A percentile compares a stretch with the other conserved stretches of the same genome.
Evolutionary conservation across 2,797 vertebrate species (phyloP).

Genomic region (Vipera ursinii): DNA sequence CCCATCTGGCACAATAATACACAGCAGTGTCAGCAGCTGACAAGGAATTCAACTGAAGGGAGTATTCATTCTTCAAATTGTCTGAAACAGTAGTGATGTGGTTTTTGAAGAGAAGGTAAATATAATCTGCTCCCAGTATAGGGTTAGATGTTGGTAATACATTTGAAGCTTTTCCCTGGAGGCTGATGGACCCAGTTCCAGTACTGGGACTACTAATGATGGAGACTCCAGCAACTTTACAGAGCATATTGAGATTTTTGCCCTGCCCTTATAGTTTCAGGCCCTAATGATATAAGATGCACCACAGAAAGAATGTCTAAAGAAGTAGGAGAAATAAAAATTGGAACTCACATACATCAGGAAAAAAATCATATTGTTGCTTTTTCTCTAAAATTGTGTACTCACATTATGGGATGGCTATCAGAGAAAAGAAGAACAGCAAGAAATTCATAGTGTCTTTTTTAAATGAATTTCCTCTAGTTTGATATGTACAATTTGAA

Average conservation of each 20-base stretch:
- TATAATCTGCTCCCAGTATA: fast-evolving
- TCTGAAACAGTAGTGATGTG: background rate
- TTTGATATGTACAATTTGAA: no score
- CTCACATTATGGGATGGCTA: no score
- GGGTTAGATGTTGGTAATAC: background rate
- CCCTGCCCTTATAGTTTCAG: background rate
- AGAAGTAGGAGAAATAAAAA: background rate
- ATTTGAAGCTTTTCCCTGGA: background rate
- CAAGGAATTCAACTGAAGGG: background rate
- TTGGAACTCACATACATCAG: no score
- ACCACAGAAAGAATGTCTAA: background rate
- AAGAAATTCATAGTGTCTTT: no score
- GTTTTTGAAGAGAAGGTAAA: background rate
- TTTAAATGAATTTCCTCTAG: no score
- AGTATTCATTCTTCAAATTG: background rate
- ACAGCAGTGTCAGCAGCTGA: background rate
- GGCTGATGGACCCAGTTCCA: background rate
- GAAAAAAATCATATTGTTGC: no score
- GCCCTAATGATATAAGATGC: background rate
- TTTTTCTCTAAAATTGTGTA: no score
- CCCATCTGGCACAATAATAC: background rate
- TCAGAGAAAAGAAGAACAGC: no score
- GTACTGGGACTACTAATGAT: background rate
- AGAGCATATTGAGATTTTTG: background rate
- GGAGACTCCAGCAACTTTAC: background rate